Percentiles rank a stretch among this genome's conserved stretches.
These are phyloP conservation scores for Chrysolina oricalcia DNA, from an alignment of 2,888 invertebrate genomes.

Conservation along the genomic window DNA sequence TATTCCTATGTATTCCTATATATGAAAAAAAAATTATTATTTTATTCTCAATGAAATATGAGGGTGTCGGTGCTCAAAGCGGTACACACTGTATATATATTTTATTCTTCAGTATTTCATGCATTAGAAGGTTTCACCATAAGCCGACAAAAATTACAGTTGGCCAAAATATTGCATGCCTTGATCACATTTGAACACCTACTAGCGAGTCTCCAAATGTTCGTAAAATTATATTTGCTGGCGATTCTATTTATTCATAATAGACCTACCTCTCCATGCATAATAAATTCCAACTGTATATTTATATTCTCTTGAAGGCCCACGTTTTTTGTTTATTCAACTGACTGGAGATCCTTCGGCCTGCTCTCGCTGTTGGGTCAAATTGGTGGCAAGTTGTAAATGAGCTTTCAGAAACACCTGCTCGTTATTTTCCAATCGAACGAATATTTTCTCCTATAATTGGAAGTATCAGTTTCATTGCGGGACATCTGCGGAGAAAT, in stretches of 20 bases:
- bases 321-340: slow-evolving; percentile 16
- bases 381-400: slow-evolving; percentile 26
- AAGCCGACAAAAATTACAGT: no score
- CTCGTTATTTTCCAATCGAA: slow-evolving; percentile 22
- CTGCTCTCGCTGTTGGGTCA: slow-evolving; percentile 12
- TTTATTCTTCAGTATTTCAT: no score
- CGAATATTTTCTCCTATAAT: slow-evolving; percentile 23
- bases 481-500: slow-evolving; percentile 15
- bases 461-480: slow-evolving; percentile 21
- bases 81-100: no score
- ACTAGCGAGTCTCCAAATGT: not conserved
- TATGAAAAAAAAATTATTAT: no score
- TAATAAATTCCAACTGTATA: slow-evolving; percentile 20
- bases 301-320: slow-evolving; percentile 12
- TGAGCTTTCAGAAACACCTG: slow-evolving; percentile 23
- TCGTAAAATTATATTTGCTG: slow-evolving; percentile 1
- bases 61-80: no score
- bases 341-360: slow-evolving; percentile 10
- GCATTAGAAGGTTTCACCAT: no score
- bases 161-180: no score
- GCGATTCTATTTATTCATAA: not conserved
- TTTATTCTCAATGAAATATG: no score
- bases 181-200: not conserved
- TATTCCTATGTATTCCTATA: no score
- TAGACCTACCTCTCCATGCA: slow-evolving; percentile 2